Evolutionary conservation across 1,140 invertebrate genomes (phyloP).

Genomic region (Drosophila baimaii): DNA sequence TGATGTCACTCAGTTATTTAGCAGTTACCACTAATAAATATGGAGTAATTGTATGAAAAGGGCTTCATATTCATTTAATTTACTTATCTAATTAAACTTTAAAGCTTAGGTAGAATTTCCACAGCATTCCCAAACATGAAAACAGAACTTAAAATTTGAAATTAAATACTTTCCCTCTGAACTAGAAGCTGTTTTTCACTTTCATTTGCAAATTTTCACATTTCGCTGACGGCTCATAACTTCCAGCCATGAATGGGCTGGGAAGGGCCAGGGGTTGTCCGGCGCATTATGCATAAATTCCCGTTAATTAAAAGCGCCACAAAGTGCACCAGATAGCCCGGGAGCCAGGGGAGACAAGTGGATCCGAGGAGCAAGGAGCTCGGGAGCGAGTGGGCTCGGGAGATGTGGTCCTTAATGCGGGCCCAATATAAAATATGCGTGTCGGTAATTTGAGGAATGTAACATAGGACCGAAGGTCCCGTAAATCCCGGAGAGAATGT

Average conservation of each 20-base stretch:
- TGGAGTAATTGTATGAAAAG: not conserved
- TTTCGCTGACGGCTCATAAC: conserved; percentile 64
- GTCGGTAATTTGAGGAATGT: conserved; percentile 81
- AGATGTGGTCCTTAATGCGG: conserved; percentile 60
- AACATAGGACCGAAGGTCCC: conserved; percentile 61
- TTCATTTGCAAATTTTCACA: conserved; percentile 62
- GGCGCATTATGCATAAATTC: conserved; percentile 76
- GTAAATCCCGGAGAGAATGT: conserved; percentile 71
- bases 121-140: not conserved
- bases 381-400: conserved; percentile 18
- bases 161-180: conserved; percentile 46
- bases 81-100: conserved; percentile 1
- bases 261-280: conserved; percentile 11
- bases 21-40: not conserved
- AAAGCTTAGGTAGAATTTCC: not conserved
- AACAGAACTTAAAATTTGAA: conserved; percentile 27
- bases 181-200: conserved; percentile 29
- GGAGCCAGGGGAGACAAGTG: conserved; percentile 5
- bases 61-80: not conserved
- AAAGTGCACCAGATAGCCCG: conserved; percentile 57
- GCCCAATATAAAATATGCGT: conserved; percentile 79
- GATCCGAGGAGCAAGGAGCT: not conserved
- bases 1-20: conserved; percentile 34
- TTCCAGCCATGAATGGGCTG: conserved; percentile 36
- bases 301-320: conserved; percentile 76